Conservation (phyloP, 2,888 invertebrate genomes). For the Scrobipalpa atriplicella region DNA sequence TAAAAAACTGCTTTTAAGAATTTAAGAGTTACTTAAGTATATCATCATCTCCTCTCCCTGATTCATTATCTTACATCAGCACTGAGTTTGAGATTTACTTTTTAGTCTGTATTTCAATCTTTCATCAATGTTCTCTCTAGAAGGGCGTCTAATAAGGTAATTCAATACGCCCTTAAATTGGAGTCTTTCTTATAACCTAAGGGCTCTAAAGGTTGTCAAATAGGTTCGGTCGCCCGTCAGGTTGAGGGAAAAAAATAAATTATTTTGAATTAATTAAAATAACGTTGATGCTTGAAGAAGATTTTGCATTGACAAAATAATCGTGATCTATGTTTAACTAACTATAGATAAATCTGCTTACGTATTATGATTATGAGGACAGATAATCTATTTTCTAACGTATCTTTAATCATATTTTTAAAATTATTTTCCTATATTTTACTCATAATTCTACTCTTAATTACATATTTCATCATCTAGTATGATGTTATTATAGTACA, state of each 20-base stretch:
- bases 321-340: neutral
- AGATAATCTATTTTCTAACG: no score
- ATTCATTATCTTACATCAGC: neutral
- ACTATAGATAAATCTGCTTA: no score
- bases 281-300: neutral
- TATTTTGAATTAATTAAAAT: neutral
- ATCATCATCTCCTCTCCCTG: neutral
- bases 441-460: no score
- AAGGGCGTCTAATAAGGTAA: slow-evolving; percentile 12
- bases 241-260: neutral
- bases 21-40: no score
- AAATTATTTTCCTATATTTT: no score
- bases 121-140: neutral
- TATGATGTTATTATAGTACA: no score
- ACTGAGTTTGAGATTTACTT: neutral
- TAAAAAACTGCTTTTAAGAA: no score
- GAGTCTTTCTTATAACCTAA: neutral
- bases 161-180: neutral
- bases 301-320: neutral
- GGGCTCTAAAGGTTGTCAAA: neutral
- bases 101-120: neutral
- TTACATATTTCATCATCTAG: no score
- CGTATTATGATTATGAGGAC: no score
- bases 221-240: neutral
- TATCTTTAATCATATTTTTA: no score